Percentiles rank a stretch among this genome's conserved stretches.
phyloP scores from a whole-genome alignment of 1,140 invertebrate species.

The Lutraria rhynchaena region DNA sequence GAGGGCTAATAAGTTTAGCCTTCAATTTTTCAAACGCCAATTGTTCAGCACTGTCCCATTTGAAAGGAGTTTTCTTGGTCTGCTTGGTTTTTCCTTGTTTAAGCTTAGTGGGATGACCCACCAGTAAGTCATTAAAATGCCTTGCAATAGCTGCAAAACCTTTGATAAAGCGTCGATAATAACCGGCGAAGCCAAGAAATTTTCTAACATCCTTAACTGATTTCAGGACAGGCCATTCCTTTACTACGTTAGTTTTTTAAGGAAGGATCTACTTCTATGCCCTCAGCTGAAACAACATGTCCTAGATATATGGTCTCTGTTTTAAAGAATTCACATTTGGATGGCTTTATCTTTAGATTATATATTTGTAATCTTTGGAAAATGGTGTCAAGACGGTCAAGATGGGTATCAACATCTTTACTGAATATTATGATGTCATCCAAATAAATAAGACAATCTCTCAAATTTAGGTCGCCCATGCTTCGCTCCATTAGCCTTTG shows the following conservation, averaged over 20 bases:
- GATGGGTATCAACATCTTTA: slow-evolving; percentile 32
- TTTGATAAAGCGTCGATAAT: slow-evolving; percentile 80
- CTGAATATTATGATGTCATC: slow-evolving; percentile 63
- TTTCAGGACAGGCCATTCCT: slow-evolving; percentile 65
- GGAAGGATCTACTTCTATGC: slow-evolving; percentile 75
- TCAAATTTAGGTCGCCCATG: slow-evolving; percentile 54
- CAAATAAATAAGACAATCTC: slow-evolving; percentile 60
- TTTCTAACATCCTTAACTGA: slow-evolving; percentile 77
- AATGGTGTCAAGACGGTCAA: slow-evolving; percentile 58
- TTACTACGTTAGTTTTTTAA: slow-evolving; percentile 79
- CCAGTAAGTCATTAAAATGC: slow-evolving; percentile 69
- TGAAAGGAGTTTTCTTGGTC: too few relatives aligned
- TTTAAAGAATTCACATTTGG: slow-evolving; percentile 23
- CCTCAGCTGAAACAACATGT: slow-evolving; percentile 49
- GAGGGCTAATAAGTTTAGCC: slow-evolving; percentile 7
- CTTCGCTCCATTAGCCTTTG: slow-evolving; percentile 66
- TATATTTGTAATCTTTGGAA: slow-evolving; percentile 55
- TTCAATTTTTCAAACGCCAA: slow-evolving; percentile 49
- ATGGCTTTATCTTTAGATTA: not conserved
- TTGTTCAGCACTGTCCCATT: slow-evolving; percentile 18
- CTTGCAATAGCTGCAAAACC: slow-evolving; percentile 72
- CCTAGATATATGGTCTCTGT: slow-evolving; percentile 58
- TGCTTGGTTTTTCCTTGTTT: not conserved
- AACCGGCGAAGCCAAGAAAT: slow-evolving; percentile 83
- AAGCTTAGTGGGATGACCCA: not conserved